phyloP scores from a whole-genome alignment of 2,113 vertebrate species.

The Rattus norvegicus region GRCr8 NC_086039.1:36300501-36301000 shows the following conservation, averaged over 20 bases:
- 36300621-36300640: neutral
- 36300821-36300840: slow-evolving; percentile 61
- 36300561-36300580: neutral
- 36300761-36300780: neutral
- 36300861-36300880: slow-evolving; percentile 60
- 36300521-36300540: neutral
- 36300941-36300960: neutral
- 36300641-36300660: neutral
- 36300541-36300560: neutral
- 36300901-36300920: slow-evolving; percentile 51
- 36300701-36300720: slow-evolving; percentile 59
- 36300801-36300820: slow-evolving; percentile 55
- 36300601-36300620: neutral
- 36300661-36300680: neutral
- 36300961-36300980: neutral
- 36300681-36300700: slow-evolving; percentile 33
- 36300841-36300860: neutral
- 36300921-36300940: neutral
- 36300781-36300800: neutral
- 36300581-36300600: neutral
- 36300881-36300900: slow-evolving; percentile 46
- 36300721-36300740: slow-evolving; percentile 47
- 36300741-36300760: slow-evolving; percentile 25
- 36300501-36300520: neutral
- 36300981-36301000: neutral